Base-by-base conservation (phyloP, 2,888 invertebrate species). In the Leucania comma region DNA sequence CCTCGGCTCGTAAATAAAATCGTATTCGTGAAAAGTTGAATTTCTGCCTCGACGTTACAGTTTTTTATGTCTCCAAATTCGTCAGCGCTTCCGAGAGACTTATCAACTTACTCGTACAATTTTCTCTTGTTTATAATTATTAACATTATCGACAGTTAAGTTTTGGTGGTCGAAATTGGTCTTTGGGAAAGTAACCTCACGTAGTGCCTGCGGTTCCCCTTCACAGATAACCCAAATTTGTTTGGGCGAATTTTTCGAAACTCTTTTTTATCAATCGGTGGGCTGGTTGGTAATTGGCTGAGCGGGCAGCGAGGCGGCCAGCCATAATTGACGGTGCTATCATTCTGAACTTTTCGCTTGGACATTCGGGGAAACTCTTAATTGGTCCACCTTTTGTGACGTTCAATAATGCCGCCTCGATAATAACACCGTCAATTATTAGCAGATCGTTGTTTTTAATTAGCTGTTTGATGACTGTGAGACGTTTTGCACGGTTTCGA, bases 291-390 rank as follows among this genome's bases (percentile, higher is more conserved):
- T 95, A 95, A 95, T 94, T 95, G 94, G 94, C 90, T 86, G 90
- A 90, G 89, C 90, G 89, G 90, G 88, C 86, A 89, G 90, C 91
- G 90, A 91, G 87, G 86, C 90, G 87, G 90, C 87, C 91, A 87
- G 90, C 90, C 91, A 93, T 94, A 94, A 95, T 94, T 93, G 93
- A 93, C 94, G 93, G 92, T 93, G 94, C 92, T 94, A 94, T 95
- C 95, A 93, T 95, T 93, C 93, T 95, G 92, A 90, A 93, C 93
- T 93, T 92, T 93, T 93, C 90, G 92, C 89, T 90, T 86, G 93
- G 92, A 93, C 92, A 93, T 96, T 95, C 95, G 94, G 92, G 94
- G 95, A 95, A 96, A 95, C 90, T 94, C 91, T 95, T 96, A 95
- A 96, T 95, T 96, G 95, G 95, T 93, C 89, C 92, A 93, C 93